These are phyloP conservation scores for Volucella bombylans DNA, from an alignment of 2,888 invertebrate species.

Conservation along the genomic window DNA sequence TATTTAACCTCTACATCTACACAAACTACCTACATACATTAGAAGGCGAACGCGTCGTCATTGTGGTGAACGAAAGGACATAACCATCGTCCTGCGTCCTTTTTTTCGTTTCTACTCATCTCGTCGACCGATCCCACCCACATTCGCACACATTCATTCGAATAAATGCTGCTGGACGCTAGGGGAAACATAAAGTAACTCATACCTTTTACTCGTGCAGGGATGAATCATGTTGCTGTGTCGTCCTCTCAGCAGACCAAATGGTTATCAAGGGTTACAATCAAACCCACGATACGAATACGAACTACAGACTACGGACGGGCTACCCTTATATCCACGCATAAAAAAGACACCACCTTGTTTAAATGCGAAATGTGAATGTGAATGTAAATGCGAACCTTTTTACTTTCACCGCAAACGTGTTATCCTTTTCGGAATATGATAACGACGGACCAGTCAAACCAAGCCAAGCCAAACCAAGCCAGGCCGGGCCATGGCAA, in stretches of 20 bases:
- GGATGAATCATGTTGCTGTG: constrained; percentile 7
- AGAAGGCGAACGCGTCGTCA: constrained; percentile 38
- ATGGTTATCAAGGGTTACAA: constrained; percentile 73
- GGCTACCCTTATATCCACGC: constrained; percentile 16
- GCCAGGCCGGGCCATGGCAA: constrained; percentile 11
- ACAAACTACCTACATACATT: constrained; percentile 59
- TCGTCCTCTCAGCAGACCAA: constrained; percentile 49
- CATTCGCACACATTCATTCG: constrained; percentile 56
- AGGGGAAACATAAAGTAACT: constrained; percentile 41
- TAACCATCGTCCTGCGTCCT: constrained; percentile 36
- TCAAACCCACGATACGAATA: constrained; percentile 47
- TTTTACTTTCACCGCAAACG: constrained; percentile 66
- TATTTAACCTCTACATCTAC: constrained; percentile 64
- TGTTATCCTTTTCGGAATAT: constrained; percentile 71
- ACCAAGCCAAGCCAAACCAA: no score
- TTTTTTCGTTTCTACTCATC: no score
- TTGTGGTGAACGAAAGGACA: constrained; percentile 71
- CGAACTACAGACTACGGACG: background rate
- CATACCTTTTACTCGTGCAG: constrained; percentile 30
- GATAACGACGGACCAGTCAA: constrained; percentile 65
- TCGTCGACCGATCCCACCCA: constrained; percentile 51
- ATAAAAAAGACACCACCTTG: constrained; percentile 49
- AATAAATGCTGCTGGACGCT: constrained; percentile 53
- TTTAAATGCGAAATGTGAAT: constrained; percentile 23
- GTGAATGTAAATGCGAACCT: constrained; percentile 59